Base-by-base conservation (phyloP, 2,888 invertebrate species). In the Blastobasis lacticolella region DNA sequence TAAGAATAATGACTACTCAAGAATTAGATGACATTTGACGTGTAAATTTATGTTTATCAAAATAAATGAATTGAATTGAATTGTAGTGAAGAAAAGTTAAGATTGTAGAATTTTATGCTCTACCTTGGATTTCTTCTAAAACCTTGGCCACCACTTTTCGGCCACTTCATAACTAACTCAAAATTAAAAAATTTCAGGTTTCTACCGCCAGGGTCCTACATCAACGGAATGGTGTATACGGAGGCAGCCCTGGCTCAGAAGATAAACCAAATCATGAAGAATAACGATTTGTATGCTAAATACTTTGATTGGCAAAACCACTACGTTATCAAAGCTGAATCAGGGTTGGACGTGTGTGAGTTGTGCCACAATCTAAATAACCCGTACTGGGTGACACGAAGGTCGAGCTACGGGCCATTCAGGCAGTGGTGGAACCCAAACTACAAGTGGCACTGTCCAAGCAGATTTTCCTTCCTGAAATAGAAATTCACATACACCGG, bases 341-440 rank as follows among this genome's bases (percentile, higher is more conserved):
- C 54, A 0, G 58, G 65, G 0, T 56, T 83, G 1, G 69, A 84
- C 45, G 65, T 70, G 0, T 85, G 85, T 45, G 51, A 41, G 0
- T 54, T 85, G 1, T 85, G 84, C 10, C 53, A 61, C 3, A 61
- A 64, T 0, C 49, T 84, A 45, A 82, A 81, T 49, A 71, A 71
- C 38, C 67, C 67, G 0, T 52, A 53, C 0, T 74, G 72, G 67
- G 49, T 83, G 41, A 57, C 50, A 0, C 59, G 67, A 5, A 63
- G 52, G 5, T 50, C 59, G 0, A 63, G 56, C 0, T 69, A 71
- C 41, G 36, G 42, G 0, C 46, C 52, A 0, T 81, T 84, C 38
- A 73, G 84, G 43, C 58, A 65, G 42, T 84, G 84, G 85, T 84
- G 85, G 84, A 73, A 81, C 44, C 63, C 64, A 0, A 49, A 53